These are phyloP conservation scores for Bufotes viridis DNA, from an alignment of 2,797 vertebrate genomes.

Conservation along the genomic window DNA sequence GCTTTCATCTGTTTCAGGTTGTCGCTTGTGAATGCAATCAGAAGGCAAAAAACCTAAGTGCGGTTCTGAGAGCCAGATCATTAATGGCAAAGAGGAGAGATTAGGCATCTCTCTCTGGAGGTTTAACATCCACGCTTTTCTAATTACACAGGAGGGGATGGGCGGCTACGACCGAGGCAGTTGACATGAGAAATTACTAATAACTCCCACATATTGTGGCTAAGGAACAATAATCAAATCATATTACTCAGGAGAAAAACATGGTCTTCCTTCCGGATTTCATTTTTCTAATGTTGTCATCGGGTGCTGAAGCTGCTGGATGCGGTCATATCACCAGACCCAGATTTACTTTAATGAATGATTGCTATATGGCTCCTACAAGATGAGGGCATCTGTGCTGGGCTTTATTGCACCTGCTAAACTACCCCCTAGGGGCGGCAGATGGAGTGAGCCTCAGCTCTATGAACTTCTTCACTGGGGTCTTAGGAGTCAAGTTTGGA, in stretches of 20 bases:
- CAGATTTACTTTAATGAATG: not conserved
- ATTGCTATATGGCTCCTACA: not conserved
- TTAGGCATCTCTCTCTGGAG: constrained; percentile 62
- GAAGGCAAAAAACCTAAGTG: constrained; percentile 66
- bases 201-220: constrained; percentile 37
- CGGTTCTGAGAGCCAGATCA: constrained; percentile 62
- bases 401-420: constrained; percentile 1
- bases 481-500: not conserved
- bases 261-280: not conserved
- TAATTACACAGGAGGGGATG: constrained; percentile 52
- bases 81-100: constrained; percentile 65
- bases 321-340: not conserved
- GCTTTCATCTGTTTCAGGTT: constrained; percentile 62
- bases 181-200: constrained; percentile 34
- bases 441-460: not conserved
- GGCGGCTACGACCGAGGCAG: constrained; percentile 8
- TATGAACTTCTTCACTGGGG: not conserved
- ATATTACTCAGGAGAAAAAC: not conserved
- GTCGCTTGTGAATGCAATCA: constrained; percentile 65
- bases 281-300: not conserved
- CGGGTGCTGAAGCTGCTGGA: not conserved
- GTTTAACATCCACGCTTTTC: constrained; percentile 41
- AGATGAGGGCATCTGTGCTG: not conserved
- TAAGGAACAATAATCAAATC: constrained; percentile 32
- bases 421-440: not conserved